Conservation (phyloP, 2,797 vertebrate species). For the Basileuterus tristriatus region DNA sequence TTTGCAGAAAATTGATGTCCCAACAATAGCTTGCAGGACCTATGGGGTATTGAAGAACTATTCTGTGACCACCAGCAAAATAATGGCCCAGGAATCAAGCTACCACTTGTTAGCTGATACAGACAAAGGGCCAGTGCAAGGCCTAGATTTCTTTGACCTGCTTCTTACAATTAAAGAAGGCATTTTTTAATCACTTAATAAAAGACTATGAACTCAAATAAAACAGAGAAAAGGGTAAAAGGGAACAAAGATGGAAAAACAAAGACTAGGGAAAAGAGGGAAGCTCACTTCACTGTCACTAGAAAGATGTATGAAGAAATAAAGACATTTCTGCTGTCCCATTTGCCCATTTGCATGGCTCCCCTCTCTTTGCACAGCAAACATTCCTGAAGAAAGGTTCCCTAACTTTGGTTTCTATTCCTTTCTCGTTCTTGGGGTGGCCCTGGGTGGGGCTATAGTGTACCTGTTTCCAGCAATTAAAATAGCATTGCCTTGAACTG, state of each 20-base stretch:
- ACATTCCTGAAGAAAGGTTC: neutral
- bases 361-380: neutral
- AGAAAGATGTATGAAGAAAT: neutral
- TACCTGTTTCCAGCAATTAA: neutral
- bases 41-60: slow-evolving; percentile 2
- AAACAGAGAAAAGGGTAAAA: slow-evolving; percentile 6
- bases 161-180: slow-evolving; percentile 32
- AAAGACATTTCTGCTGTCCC: neutral
- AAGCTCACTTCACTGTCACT: neutral
- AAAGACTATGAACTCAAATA: slow-evolving; percentile 32
- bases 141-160: slow-evolving; percentile 27
- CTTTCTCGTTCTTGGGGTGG: neutral
- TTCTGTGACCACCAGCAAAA: neutral
- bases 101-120: slow-evolving; percentile 23
- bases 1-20: slow-evolving; percentile 59
- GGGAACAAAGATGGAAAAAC: neutral
- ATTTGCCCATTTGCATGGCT: neutral
- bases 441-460: neutral
- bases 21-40: neutral
- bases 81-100: slow-evolving; percentile 29
- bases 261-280: neutral
- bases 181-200: slow-evolving; percentile 16
- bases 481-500: neutral
- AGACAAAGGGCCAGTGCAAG: neutral
- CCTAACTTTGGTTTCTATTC: neutral